Evolutionary conservation across 1,140 invertebrate genomes (phyloP), one percentile per base, ranked within the genome.

Genomic region (Drosophila truncata): DNA sequence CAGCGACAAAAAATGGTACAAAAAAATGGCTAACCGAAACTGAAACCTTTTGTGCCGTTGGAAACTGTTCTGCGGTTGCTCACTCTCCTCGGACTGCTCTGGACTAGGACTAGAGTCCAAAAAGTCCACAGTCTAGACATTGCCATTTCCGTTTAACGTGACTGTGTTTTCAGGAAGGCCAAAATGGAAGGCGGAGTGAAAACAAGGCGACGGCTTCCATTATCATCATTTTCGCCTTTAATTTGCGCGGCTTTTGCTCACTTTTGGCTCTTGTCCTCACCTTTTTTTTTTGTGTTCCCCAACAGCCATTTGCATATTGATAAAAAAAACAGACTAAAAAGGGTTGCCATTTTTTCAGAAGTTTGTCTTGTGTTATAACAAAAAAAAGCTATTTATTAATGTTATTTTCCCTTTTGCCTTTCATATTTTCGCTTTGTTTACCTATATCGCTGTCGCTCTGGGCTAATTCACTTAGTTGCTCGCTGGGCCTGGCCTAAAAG

Each of bases 81-180:
- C 72, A 54, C 52, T 42, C 31, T 20, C 33, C 27, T 25, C 33
- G 33, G 29, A 42, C 35, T 44, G 47, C 59, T 41, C 18, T 52
- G 52, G 57, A 14, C 66, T 58, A 39, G 52, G 20, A 44, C 70
- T 47, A 33, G 35, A 49, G 70, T 73, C 66, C 66, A 60, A 73
- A 73, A 72, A 72, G 77, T 81, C 82, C 76, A 80, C 61, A 88
- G 84, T 88, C 85, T 90, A 88, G 85, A 88, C 85, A 90, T 88
- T 81, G 85, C 85, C 85, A 90, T 90, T 88, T 88, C 85, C 85
- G 85, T 75, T 88, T 78, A 90, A 88, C 85, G 84, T 88, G 84
- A 87, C 80, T 86, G 77, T 67, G 46, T 64, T 72, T 70, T 39
- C 76, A 59, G 67, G 37, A 59, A 41, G 41, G 39, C 31, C 13